Conservation (phyloP, 2,113 vertebrate species). For the Tylochromis polylepis region DNA sequence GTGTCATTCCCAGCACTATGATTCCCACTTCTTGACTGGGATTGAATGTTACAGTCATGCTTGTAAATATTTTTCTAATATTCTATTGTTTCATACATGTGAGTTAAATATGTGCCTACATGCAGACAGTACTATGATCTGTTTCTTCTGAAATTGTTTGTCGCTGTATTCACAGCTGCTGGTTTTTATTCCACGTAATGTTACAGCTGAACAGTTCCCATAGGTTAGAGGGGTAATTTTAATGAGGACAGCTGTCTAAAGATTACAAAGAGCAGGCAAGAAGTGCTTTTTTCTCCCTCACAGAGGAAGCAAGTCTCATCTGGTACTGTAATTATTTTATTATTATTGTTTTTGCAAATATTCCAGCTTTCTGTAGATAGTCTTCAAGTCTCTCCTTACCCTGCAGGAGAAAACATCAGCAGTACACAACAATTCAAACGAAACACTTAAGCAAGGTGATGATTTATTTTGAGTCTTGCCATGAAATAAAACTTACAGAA, state of each 20-base stretch:
- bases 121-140: not conserved
- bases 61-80: constrained; percentile 55
- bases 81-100: constrained; percentile 4
- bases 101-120: constrained; percentile 34
- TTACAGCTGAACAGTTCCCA: not conserved
- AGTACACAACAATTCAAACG: not conserved
- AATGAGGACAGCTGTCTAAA: not conserved
- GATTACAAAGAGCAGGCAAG: not conserved
- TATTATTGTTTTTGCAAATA: constrained; percentile 15
- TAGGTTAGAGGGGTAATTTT: not conserved
- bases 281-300: not conserved
- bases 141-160: not conserved
- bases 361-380: constrained; percentile 32
- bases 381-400: not conserved
- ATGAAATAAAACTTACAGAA: constrained; percentile 51
- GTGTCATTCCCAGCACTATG: not conserved
- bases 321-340: constrained; percentile 26
- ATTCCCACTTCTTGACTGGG: constrained; percentile 18
- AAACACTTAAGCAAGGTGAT: constrained; percentile 25
- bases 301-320: not conserved
- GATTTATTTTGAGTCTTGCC: constrained; percentile 54
- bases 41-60: constrained; percentile 18
- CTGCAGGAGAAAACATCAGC: not conserved
- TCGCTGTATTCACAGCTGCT: not conserved
- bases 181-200: not conserved